phyloP scores from a whole-genome alignment of 2,797 vertebrate genomes.

The Yasuhikotakia modesta region DNA sequence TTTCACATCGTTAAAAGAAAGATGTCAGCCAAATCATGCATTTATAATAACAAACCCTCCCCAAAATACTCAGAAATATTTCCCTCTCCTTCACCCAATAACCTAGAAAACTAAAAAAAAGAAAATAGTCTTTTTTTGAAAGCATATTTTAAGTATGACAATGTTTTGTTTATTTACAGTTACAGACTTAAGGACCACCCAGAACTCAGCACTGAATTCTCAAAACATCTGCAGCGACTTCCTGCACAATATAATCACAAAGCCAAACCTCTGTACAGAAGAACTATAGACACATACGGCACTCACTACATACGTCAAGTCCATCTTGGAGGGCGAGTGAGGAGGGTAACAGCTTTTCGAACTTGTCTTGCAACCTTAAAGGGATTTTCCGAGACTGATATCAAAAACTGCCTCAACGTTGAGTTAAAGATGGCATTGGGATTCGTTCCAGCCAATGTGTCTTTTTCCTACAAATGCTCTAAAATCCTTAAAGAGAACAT shows the following conservation, averaged over 20 bases:
- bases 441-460: constrained; percentile 59
- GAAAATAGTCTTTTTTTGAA: neutral
- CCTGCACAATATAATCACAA: constrained; percentile 67
- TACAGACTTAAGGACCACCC: constrained; percentile 78
- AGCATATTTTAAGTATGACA: neutral
- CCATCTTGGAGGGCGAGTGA: constrained; percentile 80
- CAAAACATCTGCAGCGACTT: constrained; percentile 74
- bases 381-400: constrained; percentile 73
- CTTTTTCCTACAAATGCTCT: constrained; percentile 70
- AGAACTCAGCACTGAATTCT: constrained; percentile 79
- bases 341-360: constrained; percentile 81
- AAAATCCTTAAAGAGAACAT: constrained; percentile 79
- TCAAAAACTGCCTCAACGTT: constrained; percentile 79
- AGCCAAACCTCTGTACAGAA: constrained; percentile 70
- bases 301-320: constrained; percentile 85
- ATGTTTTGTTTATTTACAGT: constrained; percentile 67
- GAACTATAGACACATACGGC: constrained; percentile 82
- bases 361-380: constrained; percentile 82
- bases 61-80: neutral
- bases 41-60: neutral
- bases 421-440: constrained; percentile 79
- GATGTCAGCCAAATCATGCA: neutral
- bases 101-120: too few relatives aligned
- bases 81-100: too few relatives aligned
- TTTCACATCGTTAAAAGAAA: too few relatives aligned